Conservation (phyloP, 2,888 invertebrate species). For the Bedellia somnulentella region DNA sequence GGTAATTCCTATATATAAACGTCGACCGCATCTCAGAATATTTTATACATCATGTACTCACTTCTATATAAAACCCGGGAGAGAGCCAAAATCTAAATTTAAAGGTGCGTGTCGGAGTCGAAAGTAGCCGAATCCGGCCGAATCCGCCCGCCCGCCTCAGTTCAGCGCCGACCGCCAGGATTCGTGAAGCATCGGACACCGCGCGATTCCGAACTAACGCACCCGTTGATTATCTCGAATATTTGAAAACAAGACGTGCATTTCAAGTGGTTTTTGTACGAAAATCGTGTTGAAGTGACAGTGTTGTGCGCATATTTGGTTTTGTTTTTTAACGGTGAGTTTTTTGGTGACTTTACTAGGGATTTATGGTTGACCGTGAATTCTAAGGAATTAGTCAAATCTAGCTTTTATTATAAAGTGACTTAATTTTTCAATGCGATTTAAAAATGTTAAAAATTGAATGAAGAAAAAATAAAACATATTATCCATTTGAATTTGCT, state of each 20-base stretch:
- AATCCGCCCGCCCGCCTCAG: conserved; percentile 55
- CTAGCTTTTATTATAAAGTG: too few relatives aligned
- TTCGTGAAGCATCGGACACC: conserved; percentile 38
- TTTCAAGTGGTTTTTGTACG: conserved; percentile 17
- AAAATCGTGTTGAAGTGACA: conserved; percentile 37
- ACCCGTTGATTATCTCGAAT: too few relatives aligned
- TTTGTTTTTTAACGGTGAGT: too few relatives aligned
- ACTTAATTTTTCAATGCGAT: too few relatives aligned
- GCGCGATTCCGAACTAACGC: conserved; percentile 43
- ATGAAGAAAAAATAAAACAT: too few relatives aligned
- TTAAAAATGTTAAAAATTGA: too few relatives aligned
- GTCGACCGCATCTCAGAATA: conserved; percentile 54
- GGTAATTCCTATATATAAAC: conserved; percentile 56
- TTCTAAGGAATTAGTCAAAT: too few relatives aligned
- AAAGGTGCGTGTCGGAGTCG: conserved; percentile 32
- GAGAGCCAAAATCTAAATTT: conserved; percentile 68
- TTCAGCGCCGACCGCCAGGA: conserved; percentile 48
- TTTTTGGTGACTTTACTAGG: too few relatives aligned
- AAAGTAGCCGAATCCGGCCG: conserved; percentile 44
- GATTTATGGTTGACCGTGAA: too few relatives aligned
- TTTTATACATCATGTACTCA: conserved; percentile 59
- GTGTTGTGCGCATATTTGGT: too few relatives aligned
- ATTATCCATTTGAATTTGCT: too few relatives aligned
- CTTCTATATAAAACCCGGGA: conserved; percentile 63
- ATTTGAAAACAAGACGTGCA: conserved; percentile 28